Evolutionary conservation across 1,140 invertebrate genomes (phyloP).

Genomic region (Ceratina australensis): DNA sequence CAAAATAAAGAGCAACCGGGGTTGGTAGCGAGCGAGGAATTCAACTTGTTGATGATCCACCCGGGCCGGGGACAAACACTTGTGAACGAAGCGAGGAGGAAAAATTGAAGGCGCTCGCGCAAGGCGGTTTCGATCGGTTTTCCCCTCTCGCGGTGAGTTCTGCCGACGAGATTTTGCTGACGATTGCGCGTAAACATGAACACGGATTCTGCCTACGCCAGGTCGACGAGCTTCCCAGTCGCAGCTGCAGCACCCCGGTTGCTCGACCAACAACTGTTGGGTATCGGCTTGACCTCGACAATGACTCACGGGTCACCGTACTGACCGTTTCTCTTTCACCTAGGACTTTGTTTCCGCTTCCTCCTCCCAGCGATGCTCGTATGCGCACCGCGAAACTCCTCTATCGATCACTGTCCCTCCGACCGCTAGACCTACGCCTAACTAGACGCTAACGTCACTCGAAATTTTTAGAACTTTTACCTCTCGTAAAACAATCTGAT

Average conservation of each 20-base stretch:
- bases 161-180: constrained; percentile 19
- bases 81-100: background rate
- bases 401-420: constrained; percentile 15
- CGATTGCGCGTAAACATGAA: constrained; percentile 11
- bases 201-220: constrained; percentile 10
- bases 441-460: too few relatives aligned
- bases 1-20: background rate
- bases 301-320: constrained; percentile 46
- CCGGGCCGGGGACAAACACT: background rate
- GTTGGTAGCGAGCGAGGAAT: too few relatives aligned
- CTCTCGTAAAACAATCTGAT: background rate
- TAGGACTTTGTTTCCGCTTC: constrained; percentile 18
- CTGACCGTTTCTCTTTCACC: constrained; percentile 42
- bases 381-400: constrained; percentile 4
- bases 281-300: constrained; percentile 45
- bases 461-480: too few relatives aligned
- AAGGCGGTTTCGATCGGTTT: background rate
- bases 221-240: constrained; percentile 6
- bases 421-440: too few relatives aligned
- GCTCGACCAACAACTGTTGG: constrained; percentile 19
- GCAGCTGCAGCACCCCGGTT: background rate
- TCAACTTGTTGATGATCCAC: background rate
- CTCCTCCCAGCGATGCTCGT: background rate
- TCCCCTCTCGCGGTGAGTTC: background rate
- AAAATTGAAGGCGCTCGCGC: background rate